These are phyloP conservation scores for Thryonomys swinderianus DNA, from an alignment of 2,113 vertebrate genomes.

Conservation along the genomic window DNA sequence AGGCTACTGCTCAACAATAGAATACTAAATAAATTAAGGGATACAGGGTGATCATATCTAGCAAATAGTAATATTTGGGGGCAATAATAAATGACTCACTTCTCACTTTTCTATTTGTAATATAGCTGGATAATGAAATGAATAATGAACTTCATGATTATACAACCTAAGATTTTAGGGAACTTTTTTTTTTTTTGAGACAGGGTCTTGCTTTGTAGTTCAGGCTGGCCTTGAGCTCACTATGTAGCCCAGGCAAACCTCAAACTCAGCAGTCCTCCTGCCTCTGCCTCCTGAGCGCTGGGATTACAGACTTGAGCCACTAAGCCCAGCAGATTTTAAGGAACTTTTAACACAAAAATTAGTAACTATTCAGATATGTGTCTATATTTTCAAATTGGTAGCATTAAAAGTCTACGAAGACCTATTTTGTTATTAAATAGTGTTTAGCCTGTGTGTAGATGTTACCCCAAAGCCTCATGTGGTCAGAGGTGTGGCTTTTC, in stretches of 20 bases:
- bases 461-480: background rate
- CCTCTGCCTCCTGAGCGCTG: no score
- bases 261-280: no score
- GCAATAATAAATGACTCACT: background rate
- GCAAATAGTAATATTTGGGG: conserved; percentile 35
- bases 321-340: conserved; percentile 4
- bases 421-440: conserved; percentile 31
- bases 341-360: background rate
- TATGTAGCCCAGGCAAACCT: no score
- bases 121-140: background rate
- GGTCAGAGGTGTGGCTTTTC: background rate
- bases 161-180: background rate
- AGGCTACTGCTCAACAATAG: conserved; percentile 57
- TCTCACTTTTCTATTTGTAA: background rate
- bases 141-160: conserved; percentile 35
- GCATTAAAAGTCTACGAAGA: background rate
- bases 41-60: background rate
- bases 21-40: conserved; percentile 67
- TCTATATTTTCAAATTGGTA: conserved; percentile 24
- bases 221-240: no score
- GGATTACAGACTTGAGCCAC: no score
- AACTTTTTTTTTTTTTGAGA: no score
- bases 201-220: no score
- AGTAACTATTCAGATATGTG: background rate
- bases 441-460: background rate